phyloP scores from a whole-genome alignment of 37 sponge, comb jelly and placozoan genomes.

The Cliona cf. orientalis region DNA sequence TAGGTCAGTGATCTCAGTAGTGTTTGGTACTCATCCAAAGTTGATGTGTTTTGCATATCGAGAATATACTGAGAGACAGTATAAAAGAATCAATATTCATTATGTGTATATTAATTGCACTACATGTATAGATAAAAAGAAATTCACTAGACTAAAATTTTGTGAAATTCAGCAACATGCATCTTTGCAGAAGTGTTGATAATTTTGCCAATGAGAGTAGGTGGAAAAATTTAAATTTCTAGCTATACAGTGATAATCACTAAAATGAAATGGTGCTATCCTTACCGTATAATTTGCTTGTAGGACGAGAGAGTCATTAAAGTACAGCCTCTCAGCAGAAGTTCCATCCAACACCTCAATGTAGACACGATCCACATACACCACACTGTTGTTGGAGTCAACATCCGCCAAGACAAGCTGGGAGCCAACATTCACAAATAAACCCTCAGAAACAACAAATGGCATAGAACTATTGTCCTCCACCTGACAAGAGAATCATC shows the following conservation, averaged over 20 bases:
- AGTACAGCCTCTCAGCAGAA: neutral
- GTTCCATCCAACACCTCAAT: neutral
- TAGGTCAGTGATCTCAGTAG: slow-evolving; percentile 4
- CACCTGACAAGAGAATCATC: neutral
- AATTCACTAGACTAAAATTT: no score
- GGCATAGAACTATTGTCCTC: neutral
- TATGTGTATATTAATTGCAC: no score
- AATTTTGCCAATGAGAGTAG: no score
- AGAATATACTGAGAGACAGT: no score
- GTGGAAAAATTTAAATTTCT: no score
- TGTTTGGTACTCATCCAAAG: neutral
- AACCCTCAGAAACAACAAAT: neutral
- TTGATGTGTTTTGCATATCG: neutral
- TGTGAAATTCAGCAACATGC: no score
- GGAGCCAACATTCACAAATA: neutral
- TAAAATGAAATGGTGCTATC: no score
- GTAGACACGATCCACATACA: neutral
- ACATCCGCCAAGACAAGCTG: neutral
- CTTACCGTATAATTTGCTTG: no score
- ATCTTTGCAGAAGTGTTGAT: no score
- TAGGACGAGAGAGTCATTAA: neutral
- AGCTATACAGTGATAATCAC: no score
- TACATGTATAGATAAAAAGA: no score
- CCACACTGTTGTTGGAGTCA: slow-evolving; percentile 1
- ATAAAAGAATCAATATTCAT: no score